Base-by-base conservation (phyloP, 2,113 vertebrate species). In the Callospermophilus lateralis region DNA sequence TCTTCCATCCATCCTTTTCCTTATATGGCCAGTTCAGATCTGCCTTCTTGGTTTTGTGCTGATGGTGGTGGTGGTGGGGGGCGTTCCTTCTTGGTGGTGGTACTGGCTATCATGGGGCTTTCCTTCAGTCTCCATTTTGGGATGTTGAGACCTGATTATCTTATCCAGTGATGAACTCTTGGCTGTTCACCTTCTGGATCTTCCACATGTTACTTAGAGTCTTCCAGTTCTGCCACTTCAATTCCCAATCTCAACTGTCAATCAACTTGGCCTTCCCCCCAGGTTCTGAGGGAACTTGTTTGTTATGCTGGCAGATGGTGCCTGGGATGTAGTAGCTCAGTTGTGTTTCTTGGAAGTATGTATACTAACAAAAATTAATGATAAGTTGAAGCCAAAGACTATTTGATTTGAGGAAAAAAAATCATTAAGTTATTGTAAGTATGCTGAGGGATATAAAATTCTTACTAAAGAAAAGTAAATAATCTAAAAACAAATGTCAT, bases 361-460 rank as follows among this genome's bases (percentile, higher is more conserved):
- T 67, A 53, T 3, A 20, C 15, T 42, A 1, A 22, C 17, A 24
- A 55, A 87, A 73, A 73, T 58, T 55, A 86, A 34, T 37, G 45
- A 85, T 53, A 83, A 74, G 72, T 65, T 13, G 78, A 72, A 96
- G 74, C 7, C 68, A 78, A 77, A 65, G 28, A 86, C 89, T 58
- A 67, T 34, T 8, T 24, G 9, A 84, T 84, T 94, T 78, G 55
- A 74, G 45, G 39, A 68, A 61, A 83, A 45, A 53, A 76, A 77
- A 73, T 8, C 8, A 7, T 70, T 15, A 53, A 67, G 15, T 92
- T 20, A 78, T 78, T 77, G 7, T 76, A 97, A 93, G 30, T 58
- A 73, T 92, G 68, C 61, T 67, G 68, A 67, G 34, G 89, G 53
- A 30, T 42, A 37, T 0, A 81, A n/a, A 39, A 61, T 76, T 12